Base-by-base conservation (phyloP, 2,888 invertebrate genomes). In the Apantesis nais region DNA sequence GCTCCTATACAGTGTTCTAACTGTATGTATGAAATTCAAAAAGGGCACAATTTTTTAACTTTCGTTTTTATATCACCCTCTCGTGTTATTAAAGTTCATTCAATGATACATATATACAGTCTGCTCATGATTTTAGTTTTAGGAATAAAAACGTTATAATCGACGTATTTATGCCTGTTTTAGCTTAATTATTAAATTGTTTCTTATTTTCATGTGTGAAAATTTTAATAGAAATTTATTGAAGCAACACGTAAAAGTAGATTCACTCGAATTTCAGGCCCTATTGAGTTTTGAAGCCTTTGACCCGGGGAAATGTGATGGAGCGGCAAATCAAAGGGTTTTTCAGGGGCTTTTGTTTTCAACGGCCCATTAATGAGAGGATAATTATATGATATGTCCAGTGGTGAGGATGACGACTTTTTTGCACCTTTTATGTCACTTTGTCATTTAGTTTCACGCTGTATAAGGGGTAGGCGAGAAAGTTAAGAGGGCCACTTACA, bases 271-370 rank as follows among this genome's bases (percentile, higher is more conserved):
- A 91, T 90, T 93, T 92, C 85, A 92, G 87, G 90, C 89, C 87
- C 86, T 90, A 89, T 90, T 93, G 89, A 88, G 89, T 89, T 89
- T 86, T 87, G 82, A 84, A 85, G 83, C 88, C 90, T 91, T 88
- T 90, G 91, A 91, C 90, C 90, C 91, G 87, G 85, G 85, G 87
- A 92, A 92, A 92, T 88, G 91, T 90, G 92, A 80, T 91, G 89
- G 88, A 91, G 92, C 92, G 94, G 94, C 92, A 94, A 91, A 90
- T 92, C 94, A 94, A 94, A 94, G 93, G 93, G 85, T 88, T 90
- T 92, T 91, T 89, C 85, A 86, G 89, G 89, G 85, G 85, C 89
- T 88, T 89, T 91, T 90, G 89, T 88, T 91, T 88, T 83, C 86
- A 85, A 78, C 85, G 84, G 86, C 83, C 86, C 86, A 89, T 88